Percentiles rank a stretch among this genome's conserved stretches.
These are phyloP conservation scores for Corvus moneduloides DNA, from an alignment of 2,113 vertebrate genomes.

Conservation along the genomic window DNA sequence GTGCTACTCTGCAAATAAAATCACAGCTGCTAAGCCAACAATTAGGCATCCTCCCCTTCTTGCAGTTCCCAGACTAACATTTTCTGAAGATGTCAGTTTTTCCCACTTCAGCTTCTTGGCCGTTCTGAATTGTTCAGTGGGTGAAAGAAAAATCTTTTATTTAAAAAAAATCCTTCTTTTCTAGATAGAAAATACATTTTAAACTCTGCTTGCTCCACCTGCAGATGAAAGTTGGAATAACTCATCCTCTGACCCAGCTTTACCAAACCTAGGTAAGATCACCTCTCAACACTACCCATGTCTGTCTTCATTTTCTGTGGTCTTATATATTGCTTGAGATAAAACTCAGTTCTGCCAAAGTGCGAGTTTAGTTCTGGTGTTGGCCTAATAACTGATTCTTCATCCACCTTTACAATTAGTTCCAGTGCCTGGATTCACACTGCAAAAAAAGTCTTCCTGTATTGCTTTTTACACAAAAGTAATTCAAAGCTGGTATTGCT, in stretches of 20 bases:
- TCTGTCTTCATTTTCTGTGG: neutral
- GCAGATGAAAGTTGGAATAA: constrained; percentile 32
- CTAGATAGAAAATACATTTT: neutral
- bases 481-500: neutral
- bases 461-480: neutral
- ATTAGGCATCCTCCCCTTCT: neutral
- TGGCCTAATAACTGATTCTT: neutral
- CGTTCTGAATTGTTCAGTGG: neutral
- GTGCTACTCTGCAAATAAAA: neutral
- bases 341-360: neutral
- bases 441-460: neutral
- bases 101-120: neutral
- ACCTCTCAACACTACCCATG: neutral
- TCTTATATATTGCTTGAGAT: neutral
- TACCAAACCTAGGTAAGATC: neutral
- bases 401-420: neutral
- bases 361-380: neutral
- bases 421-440: neutral
- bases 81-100: neutral
- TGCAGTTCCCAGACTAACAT: neutral
- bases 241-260: neutral
- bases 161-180: neutral
- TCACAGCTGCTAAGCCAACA: neutral
- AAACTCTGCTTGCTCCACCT: constrained; percentile 36
- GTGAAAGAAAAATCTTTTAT: neutral